Percentiles rank a stretch among this genome's conserved stretches.
phyloP scores from a whole-genome alignment of 2,797 vertebrate species.

The Spinus olivaceus region DNA sequence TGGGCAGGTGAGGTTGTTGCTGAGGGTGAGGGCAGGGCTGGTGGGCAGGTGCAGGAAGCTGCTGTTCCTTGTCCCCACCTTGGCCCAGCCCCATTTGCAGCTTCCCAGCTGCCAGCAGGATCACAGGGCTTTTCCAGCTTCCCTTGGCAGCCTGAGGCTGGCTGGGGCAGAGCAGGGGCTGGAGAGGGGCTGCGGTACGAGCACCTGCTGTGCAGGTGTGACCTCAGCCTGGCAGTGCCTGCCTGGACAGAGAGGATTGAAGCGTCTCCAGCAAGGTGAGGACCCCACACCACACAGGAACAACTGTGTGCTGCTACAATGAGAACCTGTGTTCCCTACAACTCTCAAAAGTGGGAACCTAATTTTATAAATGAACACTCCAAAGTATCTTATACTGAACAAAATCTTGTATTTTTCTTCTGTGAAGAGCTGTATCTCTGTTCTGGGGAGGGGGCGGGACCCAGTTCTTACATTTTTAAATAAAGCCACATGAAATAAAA shows the following conservation, averaged over 20 bases:
- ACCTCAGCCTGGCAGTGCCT: not conserved
- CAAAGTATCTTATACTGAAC: not conserved
- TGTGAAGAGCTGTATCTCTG: conserved; percentile 56
- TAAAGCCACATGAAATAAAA: conserved; percentile 2
- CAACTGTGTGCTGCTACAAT: rapidly evolving
- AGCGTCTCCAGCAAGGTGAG: not conserved
- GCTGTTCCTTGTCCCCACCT: not conserved
- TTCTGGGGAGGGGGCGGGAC: not conserved
- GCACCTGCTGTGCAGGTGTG: not conserved
- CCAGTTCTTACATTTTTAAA: not conserved
- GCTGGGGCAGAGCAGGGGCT: not conserved
- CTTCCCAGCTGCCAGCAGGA: not conserved
- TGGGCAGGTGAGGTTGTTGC: not conserved
- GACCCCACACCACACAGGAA: not conserved
- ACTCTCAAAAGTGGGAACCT: not conserved
- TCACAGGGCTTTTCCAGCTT: not conserved
- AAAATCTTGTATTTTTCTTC: conserved; percentile 57
- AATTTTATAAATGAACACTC: not conserved
- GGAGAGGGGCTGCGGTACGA: not conserved
- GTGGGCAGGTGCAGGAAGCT: not conserved
- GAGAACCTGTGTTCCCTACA: not conserved
- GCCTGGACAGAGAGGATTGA: not conserved
- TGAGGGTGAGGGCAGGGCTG: not conserved
- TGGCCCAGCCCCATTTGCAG: not conserved
- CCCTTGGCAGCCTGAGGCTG: not conserved